Evolutionary conservation across 2,888 invertebrate genomes (phyloP).

Genomic region (Acrobasis consociella): DNA sequence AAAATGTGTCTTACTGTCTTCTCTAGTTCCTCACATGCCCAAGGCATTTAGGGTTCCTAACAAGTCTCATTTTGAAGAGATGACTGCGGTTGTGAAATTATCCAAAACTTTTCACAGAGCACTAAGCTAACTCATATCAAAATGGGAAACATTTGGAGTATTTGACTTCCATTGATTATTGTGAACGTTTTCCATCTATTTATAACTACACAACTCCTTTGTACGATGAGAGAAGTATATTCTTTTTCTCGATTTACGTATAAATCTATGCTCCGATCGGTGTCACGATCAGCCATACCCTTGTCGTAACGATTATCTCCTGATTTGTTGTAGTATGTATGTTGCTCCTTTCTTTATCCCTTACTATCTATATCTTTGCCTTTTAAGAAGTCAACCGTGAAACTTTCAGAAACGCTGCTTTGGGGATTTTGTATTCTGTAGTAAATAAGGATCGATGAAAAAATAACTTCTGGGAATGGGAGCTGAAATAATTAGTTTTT

Average conservation of each 20-base stretch:
- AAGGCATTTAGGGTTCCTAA: too few relatives aligned
- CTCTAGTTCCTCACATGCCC: too few relatives aligned
- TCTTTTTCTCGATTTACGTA: background rate
- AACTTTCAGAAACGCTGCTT: background rate
- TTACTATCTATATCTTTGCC: background rate
- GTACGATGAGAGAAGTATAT: background rate
- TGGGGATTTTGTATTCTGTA: background rate
- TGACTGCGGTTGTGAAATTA: too few relatives aligned
- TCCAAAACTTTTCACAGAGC: too few relatives aligned
- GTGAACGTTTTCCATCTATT: background rate
- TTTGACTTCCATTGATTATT: background rate
- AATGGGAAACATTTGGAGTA: background rate
- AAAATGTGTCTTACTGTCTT: too few relatives aligned
- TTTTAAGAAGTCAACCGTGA: background rate
- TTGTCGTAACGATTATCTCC: constrained; percentile 14
- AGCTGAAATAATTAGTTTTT: too few relatives aligned
- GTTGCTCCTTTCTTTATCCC: constrained; percentile 3
- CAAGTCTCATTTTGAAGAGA: too few relatives aligned
- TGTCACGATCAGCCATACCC: constrained; percentile 11
- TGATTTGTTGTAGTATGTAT: background rate
- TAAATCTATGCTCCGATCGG: constrained; percentile 3
- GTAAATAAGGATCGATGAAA: background rate
- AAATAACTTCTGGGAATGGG: background rate
- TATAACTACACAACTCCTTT: background rate
- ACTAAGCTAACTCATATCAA: background rate